Percentiles rank a stretch among this genome's conserved stretches.
Conservation (phyloP, 2,888 invertebrate species). For the Drosophila diplacantha region DNA sequence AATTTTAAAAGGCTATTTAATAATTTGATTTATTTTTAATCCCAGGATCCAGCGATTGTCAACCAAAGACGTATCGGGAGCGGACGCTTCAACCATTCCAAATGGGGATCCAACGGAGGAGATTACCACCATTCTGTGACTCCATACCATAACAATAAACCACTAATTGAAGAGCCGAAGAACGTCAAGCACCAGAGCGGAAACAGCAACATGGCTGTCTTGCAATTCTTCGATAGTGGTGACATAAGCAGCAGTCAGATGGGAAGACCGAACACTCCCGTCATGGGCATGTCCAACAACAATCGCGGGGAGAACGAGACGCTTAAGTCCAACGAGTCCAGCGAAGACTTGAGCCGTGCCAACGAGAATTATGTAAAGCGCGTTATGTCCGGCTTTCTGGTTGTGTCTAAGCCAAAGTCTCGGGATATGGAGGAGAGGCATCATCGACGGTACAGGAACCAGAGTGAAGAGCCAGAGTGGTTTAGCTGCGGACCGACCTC, state of each 20-base stretch:
- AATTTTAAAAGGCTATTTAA: background rate
- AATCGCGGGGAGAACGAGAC: constrained; percentile 56
- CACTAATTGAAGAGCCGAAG: constrained; percentile 42
- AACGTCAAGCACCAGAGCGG: constrained; percentile 30
- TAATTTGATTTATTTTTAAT: background rate
- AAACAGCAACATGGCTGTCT: constrained; percentile 41
- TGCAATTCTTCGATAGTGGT: constrained; percentile 64
- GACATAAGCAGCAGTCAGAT: constrained; percentile 40
- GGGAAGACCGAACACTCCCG: constrained; percentile 55
- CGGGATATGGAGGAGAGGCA: constrained; percentile 70
- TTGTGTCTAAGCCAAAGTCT: constrained; percentile 72
- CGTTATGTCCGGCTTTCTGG: constrained; percentile 71
- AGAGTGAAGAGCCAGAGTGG: constrained; percentile 76
- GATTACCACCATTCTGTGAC: constrained; percentile 44
- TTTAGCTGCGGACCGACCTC: constrained; percentile 77
- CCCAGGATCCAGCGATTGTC: constrained; percentile 70
- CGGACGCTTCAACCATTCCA: constrained; percentile 73
- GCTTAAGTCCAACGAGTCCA: constrained; percentile 55
- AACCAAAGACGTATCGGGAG: constrained; percentile 76
- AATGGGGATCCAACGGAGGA: constrained; percentile 61
- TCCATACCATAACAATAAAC: constrained; percentile 44
- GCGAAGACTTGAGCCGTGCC: constrained; percentile 56
- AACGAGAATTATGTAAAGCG: constrained; percentile 76
- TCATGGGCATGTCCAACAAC: constrained; percentile 55
- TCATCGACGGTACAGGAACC: constrained; percentile 68